Base-by-base conservation (phyloP, 2,113 vertebrate genomes). In the Athene noctua region DNA sequence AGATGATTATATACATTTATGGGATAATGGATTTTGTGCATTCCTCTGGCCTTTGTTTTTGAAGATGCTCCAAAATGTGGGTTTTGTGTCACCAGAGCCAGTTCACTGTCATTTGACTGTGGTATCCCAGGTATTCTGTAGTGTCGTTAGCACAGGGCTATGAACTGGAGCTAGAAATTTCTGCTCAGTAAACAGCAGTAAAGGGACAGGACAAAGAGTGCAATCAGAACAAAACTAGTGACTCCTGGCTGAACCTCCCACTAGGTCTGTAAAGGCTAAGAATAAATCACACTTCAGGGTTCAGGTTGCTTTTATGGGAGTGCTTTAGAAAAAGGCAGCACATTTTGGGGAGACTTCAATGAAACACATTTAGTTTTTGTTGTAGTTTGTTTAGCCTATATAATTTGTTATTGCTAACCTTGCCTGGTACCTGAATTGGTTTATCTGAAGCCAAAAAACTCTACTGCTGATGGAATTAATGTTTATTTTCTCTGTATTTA, bases 1-100 rank as follows among this genome's bases (percentile, higher is more conserved):
- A 57, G 17, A 61, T 49, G 19, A 51, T 4, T 17, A 1, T 63
- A 11, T 59, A 40, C 0, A 0, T 65, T 57, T 65, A 17, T 57
- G 15, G 17, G 26, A 11, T 68, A 46, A 62, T 17, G 49, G 36
- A 61, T 91, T 40, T 67, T 66, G 8, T 34, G 9, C 19, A 6
- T 84, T 93, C 32, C 6, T 77, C 12, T 88, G 91, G 15, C 15
- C 5, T 70, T 87, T 38, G 10, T 49, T 91, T 87, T 44, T 95
- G 59, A 90, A 91, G 23, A 18, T 77, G 25, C 25, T 88, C 21
- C 11, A 25, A 73, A 89, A 71, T 40, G 3, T 38, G 11, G 2
- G 77, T 11, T 62, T 92, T 34, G 11, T 92, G 25, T 67, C 36
- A 65, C 36, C 21, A 81, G 40, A 67, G 16, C 44, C 47, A 40